Base-by-base conservation (phyloP, 2,888 invertebrate species). In the Thera britannica region DNA sequence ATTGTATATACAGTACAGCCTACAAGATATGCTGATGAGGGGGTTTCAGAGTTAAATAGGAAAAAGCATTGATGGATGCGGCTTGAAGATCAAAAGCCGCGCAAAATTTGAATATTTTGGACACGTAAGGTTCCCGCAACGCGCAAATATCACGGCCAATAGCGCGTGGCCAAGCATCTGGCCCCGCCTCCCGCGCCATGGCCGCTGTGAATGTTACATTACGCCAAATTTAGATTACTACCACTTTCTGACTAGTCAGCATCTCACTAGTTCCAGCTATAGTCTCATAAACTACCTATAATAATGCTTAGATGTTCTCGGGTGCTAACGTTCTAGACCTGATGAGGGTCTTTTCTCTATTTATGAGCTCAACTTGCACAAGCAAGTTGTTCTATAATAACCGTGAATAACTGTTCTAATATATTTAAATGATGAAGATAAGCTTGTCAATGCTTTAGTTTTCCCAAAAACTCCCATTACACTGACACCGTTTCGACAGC, bases 171-270 rank as follows among this genome's bases (percentile, higher is more conserved):
- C 80, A 77, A 76, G 72, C 70, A 64, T 72, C 71, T 73, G 76
- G 87, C 90, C 83, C 87, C 92, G 90, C 91, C 92, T 86, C 78
- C 82, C 87, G 81, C 86, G 90, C 82, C 85, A 92, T 93, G 92
- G 90, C 92, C 86, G 92, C 89, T 84, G 77, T 83, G 78, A 84
- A 85, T 84, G 82, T 86, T 72, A 71, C 74, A 83, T 89, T 88
- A 88, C 83, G 87, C 90, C 92, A 91, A 90, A 92, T 90, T 92
- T 90, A 90, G 89, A 87, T 82, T 82, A 78, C 72, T 79, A 81
- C 76, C 81, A 85, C 84, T 84, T 85, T 85, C 79, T 81, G 77
- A 77, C 77, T 12, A 60, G 77, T 77, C 81, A 77, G 79, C 81
- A 81, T 80, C 73, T 73, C 38, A 41, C 12, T 41, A n/a, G n/a